Percentiles rank a stretch among this genome's conserved stretches.
These are phyloP conservation scores for Typhlichthys eigenmanni DNA, from an alignment of 2,797 vertebrate genomes.

Conservation along the genomic window DNA sequence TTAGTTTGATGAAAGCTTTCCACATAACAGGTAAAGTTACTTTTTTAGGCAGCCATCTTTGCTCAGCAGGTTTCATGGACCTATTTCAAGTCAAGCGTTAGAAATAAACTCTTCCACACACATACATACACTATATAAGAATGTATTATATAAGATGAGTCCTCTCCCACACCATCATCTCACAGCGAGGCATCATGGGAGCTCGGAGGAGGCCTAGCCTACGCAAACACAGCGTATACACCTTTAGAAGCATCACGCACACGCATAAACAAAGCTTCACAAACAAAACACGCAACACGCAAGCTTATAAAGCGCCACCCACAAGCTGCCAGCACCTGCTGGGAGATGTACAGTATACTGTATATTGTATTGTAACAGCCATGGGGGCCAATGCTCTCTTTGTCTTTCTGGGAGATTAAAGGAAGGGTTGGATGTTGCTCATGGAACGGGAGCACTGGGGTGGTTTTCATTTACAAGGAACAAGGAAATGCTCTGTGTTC, in stretches of 20 bases:
- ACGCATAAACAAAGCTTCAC: not conserved
- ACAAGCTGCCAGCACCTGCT: not conserved
- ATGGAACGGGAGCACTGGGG: slow-evolving; percentile 5
- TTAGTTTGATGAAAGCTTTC: not conserved
- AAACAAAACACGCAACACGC: not conserved
- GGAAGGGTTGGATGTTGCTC: slow-evolving; percentile 18
- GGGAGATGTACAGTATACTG: slow-evolving; percentile 4
- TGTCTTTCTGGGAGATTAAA: slow-evolving; percentile 9
- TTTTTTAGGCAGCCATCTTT: slow-evolving; percentile 42
- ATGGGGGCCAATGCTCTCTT: slow-evolving; percentile 4
- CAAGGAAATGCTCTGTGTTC: slow-evolving; percentile 40
- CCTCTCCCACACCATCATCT: slow-evolving; percentile 50
- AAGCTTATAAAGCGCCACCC: not conserved
- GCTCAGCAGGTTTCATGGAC: slow-evolving; percentile 54
- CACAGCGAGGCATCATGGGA: slow-evolving; percentile 9
- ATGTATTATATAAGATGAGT: slow-evolving; percentile 50
- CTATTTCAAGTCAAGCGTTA: not conserved
- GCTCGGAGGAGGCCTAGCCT: slow-evolving; percentile 35
- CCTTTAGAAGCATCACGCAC: slow-evolving; percentile 4
- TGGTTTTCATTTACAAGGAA: slow-evolving; percentile 35
- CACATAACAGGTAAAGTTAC: slow-evolving; percentile 27
- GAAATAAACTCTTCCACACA: slow-evolving; percentile 11
- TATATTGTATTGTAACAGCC: not conserved
- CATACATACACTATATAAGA: slow-evolving; percentile 49
- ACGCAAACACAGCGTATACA: slow-evolving; percentile 8